Evolutionary conservation across 2,113 vertebrate species (phyloP).

Genomic region (Leuciscus idus): DNA sequence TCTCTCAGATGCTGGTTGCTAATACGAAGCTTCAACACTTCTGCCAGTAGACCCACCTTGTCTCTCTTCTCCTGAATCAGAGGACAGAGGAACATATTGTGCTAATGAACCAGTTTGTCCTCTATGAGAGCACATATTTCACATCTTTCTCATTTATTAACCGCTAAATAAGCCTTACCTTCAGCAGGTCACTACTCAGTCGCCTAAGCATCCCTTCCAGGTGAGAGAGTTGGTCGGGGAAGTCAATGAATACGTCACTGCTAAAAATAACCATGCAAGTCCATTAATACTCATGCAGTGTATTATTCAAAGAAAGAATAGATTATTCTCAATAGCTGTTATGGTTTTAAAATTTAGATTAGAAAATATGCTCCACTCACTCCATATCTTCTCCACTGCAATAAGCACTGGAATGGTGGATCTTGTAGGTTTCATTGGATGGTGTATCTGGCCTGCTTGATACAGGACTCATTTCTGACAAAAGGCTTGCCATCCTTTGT

Average conservation of each 20-base stretch:
- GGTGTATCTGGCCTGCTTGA: slow-evolving; percentile 34
- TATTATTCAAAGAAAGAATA: background rate
- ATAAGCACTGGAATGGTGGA: background rate
- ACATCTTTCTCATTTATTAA: slow-evolving; percentile 26
- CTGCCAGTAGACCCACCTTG: slow-evolving; percentile 78
- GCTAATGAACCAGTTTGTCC: background rate
- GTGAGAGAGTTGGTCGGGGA: slow-evolving; percentile 82
- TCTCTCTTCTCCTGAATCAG: slow-evolving; percentile 80
- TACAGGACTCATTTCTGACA: slow-evolving; percentile 35
- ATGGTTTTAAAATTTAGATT: background rate
- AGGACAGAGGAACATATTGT: slow-evolving; percentile 28
- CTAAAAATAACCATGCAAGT: slow-evolving; percentile 15
- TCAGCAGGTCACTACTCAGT: slow-evolving; percentile 87
- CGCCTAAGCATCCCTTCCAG: slow-evolving; percentile 88
- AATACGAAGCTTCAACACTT: slow-evolving; percentile 78
- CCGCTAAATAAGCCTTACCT: slow-evolving; percentile 71
- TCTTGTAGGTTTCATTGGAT: background rate
- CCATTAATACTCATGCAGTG: background rate
- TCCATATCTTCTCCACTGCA: slow-evolving; percentile 29
- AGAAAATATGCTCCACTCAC: slow-evolving; percentile 15
- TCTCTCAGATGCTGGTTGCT: slow-evolving; percentile 82
- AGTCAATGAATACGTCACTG: slow-evolving; percentile 36
- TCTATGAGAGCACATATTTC: slow-evolving; percentile 1
- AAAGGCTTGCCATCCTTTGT: slow-evolving; percentile 33
- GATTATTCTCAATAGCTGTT: no score